Percentiles rank a stretch among this genome's conserved stretches.
phyloP scores from a whole-genome alignment of 2,888 invertebrate species.

The Xiphydria camelus region DNA sequence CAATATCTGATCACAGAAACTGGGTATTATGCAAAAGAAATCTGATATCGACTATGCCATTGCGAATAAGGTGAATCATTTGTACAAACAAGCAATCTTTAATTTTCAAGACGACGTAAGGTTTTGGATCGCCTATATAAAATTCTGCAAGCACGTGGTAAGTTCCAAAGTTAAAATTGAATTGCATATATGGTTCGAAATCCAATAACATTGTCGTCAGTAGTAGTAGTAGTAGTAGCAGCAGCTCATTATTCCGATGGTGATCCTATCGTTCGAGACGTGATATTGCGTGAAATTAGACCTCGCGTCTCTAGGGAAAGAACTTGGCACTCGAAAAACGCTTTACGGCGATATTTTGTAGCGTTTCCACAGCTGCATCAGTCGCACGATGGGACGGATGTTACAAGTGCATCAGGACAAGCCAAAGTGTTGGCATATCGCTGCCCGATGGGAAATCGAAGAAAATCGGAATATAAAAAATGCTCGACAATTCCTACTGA shows the following conservation, averaged over 20 bases:
- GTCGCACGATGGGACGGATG: constrained; percentile 55
- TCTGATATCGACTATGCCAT: constrained; percentile 71
- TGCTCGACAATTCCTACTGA: constrained; percentile 72
- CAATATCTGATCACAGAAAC: constrained; percentile 48
- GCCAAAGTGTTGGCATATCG: constrained; percentile 76
- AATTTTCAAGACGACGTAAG: constrained; percentile 74
- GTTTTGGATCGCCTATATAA: constrained; percentile 78
- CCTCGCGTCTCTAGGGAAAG: too few relatives aligned
- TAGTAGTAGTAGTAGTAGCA: too few relatives aligned
- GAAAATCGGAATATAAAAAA: constrained; percentile 69
- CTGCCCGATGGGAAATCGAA: constrained; percentile 78
- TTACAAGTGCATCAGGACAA: constrained; percentile 72
- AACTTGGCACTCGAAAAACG: background rate
- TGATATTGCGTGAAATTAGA: too few relatives aligned
- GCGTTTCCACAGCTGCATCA: constrained; percentile 49
- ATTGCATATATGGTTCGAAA: constrained; percentile 44
- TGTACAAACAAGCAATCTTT: constrained; percentile 73
- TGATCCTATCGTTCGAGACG: too few relatives aligned
- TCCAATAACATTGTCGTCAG: background rate
- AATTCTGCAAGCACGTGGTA: constrained; percentile 74
- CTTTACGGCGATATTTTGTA: constrained; percentile 20
- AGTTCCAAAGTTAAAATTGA: too few relatives aligned
- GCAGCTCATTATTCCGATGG: too few relatives aligned
- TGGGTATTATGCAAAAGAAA: constrained; percentile 65
- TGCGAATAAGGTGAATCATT: constrained; percentile 70